Evolutionary conservation across 2,797 vertebrate genomes (phyloP), one percentile per base, ranked within the genome.

Genomic region (Odontamblyopus lacepedii): DNA sequence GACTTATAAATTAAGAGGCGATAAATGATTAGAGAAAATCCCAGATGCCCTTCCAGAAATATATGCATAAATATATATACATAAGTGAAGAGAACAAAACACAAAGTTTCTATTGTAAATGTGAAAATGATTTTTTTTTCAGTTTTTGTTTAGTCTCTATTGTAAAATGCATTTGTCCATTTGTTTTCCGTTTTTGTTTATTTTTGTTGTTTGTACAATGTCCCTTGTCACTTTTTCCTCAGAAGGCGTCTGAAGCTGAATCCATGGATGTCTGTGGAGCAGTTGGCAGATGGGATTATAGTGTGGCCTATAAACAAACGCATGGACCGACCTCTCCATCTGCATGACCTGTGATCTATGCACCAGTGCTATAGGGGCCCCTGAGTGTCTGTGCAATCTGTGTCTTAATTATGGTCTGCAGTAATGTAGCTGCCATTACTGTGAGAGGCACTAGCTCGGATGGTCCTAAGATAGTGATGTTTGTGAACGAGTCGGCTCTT

Each of bases 301-400:
- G n/a, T 50, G 15, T 66, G 63, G 41, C 19, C 2, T 23, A 19
- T 44, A 44, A 64, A 64, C 38, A 64, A 64, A 66, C 51, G 63
- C 41, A 48, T 29, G 13, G 5, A 23, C 38, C 18, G 18, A 50
- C 41, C 63, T 50, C 41, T 65, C 63, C 63, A 48, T 65, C 63
- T 65, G 63, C 35, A 12, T 16, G 62, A 38, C 63, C 35, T 38
- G 19, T 3, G 38, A 23, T 23, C 38, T 26, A 41, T 15, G 35
- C 38, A 65, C 41, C 63, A 41, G 41, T 41, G 26, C 26, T 12
- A 38, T 44, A 12, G 13, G 62, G 19, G 13, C 23, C 38, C 23
- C 48, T 2, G 2, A 64, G 63, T 26, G 1, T 26, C 7, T 12
- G 29, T 11, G 13, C 41, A 65, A 27, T 48, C 5, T 27, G 16